Conservation (phyloP, 2,888 invertebrate genomes). For the Ellobium chinense region DNA sequence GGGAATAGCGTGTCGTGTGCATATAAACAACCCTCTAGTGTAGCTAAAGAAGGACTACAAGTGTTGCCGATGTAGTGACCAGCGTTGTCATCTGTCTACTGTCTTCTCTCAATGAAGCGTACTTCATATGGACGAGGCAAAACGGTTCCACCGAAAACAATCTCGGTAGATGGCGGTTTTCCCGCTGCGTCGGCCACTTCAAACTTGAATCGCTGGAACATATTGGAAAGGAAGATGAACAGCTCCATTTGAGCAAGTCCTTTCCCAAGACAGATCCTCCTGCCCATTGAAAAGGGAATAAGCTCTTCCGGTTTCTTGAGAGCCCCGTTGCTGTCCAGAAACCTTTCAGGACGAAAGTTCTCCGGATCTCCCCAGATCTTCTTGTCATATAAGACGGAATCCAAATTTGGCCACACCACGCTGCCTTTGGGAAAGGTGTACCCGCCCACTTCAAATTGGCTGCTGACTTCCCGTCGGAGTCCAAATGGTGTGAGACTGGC, state of each 20-base stretch:
- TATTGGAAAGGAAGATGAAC: constrained; percentile 39
- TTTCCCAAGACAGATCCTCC: constrained; percentile 39
- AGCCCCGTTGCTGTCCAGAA: constrained; percentile 55
- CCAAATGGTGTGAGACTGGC: constrained; percentile 58
- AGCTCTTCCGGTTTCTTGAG: constrained; percentile 45
- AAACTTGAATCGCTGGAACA: constrained; percentile 41
- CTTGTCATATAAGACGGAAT: constrained; percentile 61
- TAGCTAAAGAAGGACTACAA: too few species aligned
- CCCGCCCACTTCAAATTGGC: constrained; percentile 60
- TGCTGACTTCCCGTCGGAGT: constrained; percentile 49
- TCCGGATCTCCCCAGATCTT: constrained; percentile 58
- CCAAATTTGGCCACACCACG: constrained; percentile 58
- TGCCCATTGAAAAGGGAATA: constrained; percentile 49
- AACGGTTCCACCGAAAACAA: too few species aligned
- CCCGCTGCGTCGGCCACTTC: too few species aligned
- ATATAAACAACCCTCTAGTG: too few species aligned
- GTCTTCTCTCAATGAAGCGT: too few species aligned
- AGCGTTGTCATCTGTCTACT: too few species aligned
- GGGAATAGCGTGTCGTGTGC: too few species aligned
- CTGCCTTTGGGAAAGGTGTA: constrained; percentile 69
- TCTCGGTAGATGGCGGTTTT: too few species aligned
- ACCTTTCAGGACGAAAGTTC: constrained; percentile 64
- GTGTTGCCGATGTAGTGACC: too few species aligned
- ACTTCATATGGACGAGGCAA: too few species aligned
- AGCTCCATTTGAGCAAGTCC: constrained; percentile 37